These are phyloP conservation scores for Anguilla pacifica DNA, from an alignment of 2,797 vertebrate species.

Conservation along the genomic window DNA sequence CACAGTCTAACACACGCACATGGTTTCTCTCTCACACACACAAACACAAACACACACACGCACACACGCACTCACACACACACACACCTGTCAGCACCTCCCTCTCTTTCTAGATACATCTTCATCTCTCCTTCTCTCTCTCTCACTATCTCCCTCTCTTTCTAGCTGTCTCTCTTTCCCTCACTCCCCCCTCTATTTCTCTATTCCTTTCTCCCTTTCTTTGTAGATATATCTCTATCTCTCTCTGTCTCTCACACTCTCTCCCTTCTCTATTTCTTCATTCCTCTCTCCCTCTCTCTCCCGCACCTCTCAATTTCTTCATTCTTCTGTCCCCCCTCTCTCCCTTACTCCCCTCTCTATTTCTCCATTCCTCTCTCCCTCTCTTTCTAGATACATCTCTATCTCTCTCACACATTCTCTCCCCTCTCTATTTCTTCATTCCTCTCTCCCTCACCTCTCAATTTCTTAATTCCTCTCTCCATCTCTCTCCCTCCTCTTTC, in stretches of 20 bases:
- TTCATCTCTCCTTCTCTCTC: neutral
- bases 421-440: no score
- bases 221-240: neutral
- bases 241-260: slow-evolving; percentile 25
- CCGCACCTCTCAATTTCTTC: no score
- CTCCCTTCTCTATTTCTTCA: slow-evolving; percentile 19
- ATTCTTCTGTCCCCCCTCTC: neutral
- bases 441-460: no score
- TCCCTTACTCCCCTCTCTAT: neutral
- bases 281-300: slow-evolving; percentile 6
- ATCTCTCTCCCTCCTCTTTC: no score
- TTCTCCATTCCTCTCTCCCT: neutral
- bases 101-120: neutral
- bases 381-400: no score
- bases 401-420: slow-evolving; percentile 9
- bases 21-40: no score
- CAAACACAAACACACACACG: no score
- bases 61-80: no score
- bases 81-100: no score
- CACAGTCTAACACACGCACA: no score
- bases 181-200: neutral
- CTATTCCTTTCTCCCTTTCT: neutral
- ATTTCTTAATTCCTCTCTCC: no score
- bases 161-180: slow-evolving; percentile 24
- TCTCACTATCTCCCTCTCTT: neutral